These are phyloP conservation scores for Yasuhikotakia modesta DNA, from an alignment of 2,797 vertebrate genomes.

Conservation along the genomic window DNA sequence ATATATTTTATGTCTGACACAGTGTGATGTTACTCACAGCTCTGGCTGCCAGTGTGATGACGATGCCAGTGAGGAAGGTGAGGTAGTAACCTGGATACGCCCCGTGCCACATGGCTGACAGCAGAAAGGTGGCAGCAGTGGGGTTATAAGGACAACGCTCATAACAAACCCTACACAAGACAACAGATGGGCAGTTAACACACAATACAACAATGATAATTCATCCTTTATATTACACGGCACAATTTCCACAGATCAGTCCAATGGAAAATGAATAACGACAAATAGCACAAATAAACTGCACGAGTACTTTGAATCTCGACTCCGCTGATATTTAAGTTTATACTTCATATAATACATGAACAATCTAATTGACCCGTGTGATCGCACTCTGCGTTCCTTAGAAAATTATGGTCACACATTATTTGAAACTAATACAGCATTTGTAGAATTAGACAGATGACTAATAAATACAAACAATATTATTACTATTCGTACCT, in stretches of 20 bases:
- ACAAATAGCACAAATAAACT: background rate
- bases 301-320: background rate
- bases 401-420: conserved; percentile 33
- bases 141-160: conserved; percentile 87
- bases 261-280: too few species aligned
- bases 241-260: background rate
- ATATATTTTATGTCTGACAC: background rate
- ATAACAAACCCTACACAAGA: conserved; percentile 86
- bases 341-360: too few species aligned
- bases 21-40: conserved; percentile 76
- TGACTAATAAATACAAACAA: background rate
- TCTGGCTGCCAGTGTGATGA: conserved; percentile 88
- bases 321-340: background rate
- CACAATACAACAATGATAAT: background rate
- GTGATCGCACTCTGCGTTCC: conserved; percentile 2
- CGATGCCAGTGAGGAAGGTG: conserved; percentile 89
- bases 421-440: conserved; percentile 28
- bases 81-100: conserved; percentile 95
- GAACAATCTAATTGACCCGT: background rate
- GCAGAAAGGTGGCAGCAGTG: conserved; percentile 89
- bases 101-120: conserved; percentile 94
- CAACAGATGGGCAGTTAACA: conserved; percentile 10
- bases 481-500: conserved; percentile 73
- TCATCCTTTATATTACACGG: background rate
- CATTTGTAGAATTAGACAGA: conserved; percentile 19